phyloP scores from a whole-genome alignment of 2,888 invertebrate species.

The Cephus pygmeus region DNA sequence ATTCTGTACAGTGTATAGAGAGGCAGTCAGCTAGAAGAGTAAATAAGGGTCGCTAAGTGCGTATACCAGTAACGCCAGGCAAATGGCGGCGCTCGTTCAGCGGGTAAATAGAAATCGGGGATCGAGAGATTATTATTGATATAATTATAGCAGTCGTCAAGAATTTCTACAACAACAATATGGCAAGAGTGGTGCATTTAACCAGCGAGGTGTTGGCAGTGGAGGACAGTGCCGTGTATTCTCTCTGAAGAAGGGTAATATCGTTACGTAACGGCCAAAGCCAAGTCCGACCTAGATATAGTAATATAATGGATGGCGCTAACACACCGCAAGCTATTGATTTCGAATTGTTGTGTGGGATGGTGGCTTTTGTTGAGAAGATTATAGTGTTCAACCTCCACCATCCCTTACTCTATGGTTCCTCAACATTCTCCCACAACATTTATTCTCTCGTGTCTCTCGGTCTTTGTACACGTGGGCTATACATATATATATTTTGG shows the following conservation, averaged over 20 bases:
- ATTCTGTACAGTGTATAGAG: not conserved
- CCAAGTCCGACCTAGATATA: slow-evolving; percentile 5
- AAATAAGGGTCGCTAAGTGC: not conserved
- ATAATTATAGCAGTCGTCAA: not conserved
- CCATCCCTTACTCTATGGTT: slow-evolving; percentile 3
- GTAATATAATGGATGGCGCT: slow-evolving; percentile 41
- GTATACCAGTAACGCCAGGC: not conserved
- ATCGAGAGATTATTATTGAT: not conserved
- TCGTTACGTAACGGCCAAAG: slow-evolving; percentile 7
- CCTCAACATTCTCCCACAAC: not conserved
- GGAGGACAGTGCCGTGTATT: not conserved
- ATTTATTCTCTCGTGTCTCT: not conserved
- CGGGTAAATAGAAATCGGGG: not conserved
- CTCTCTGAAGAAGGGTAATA: not conserved
- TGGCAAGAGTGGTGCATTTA: not conserved
- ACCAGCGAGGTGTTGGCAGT: not conserved
- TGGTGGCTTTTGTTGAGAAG: slow-evolving; percentile 50
- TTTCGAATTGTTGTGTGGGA: slow-evolving; percentile 50
- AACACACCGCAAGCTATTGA: slow-evolving; percentile 56
- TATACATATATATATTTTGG: not conserved
- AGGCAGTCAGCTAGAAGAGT: not conserved
- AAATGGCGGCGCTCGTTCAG: not conserved
- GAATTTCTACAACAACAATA: not conserved
- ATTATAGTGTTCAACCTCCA: slow-evolving; percentile 43
- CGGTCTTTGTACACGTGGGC: not conserved